These are phyloP conservation scores for Melopsittacus undulatus DNA, from an alignment of 2,797 vertebrate species.

Conservation along the genomic window DNA sequence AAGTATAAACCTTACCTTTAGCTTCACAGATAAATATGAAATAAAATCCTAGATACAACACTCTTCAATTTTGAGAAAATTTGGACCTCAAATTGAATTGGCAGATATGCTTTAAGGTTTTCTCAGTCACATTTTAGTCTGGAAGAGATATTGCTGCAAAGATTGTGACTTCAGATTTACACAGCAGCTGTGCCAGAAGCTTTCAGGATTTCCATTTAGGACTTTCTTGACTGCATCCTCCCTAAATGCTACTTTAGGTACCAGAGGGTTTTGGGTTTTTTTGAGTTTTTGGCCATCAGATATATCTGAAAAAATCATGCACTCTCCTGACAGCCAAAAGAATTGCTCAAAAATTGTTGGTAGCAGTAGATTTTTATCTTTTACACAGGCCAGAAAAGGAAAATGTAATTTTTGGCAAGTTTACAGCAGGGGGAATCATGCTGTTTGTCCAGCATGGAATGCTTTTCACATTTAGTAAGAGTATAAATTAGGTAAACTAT, in stretches of 20 bases:
- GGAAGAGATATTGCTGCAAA: background rate
- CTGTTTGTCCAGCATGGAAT: background rate
- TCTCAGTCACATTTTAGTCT: background rate
- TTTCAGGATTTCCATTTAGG: background rate
- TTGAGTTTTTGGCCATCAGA: background rate
- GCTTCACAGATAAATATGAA: background rate
- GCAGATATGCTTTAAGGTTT: background rate
- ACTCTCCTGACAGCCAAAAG: background rate
- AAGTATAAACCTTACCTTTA: background rate
- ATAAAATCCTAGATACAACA: background rate
- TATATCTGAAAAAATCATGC: background rate
- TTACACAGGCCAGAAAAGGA: background rate
- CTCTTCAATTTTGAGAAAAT: background rate
- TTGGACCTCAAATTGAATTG: background rate
- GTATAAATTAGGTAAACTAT: background rate
- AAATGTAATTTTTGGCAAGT: background rate
- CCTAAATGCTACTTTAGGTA: background rate
- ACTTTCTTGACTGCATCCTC: background rate
- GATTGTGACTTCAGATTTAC: background rate
- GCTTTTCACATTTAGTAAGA: background rate
- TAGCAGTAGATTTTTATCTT: background rate
- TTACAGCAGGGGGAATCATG: background rate
- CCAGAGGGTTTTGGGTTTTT: background rate
- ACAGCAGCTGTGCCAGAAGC: background rate
- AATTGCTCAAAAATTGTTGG: background rate